Conservation (phyloP, 2,113 vertebrate genomes). For the Pyrgilauda ruficollis region DNA sequence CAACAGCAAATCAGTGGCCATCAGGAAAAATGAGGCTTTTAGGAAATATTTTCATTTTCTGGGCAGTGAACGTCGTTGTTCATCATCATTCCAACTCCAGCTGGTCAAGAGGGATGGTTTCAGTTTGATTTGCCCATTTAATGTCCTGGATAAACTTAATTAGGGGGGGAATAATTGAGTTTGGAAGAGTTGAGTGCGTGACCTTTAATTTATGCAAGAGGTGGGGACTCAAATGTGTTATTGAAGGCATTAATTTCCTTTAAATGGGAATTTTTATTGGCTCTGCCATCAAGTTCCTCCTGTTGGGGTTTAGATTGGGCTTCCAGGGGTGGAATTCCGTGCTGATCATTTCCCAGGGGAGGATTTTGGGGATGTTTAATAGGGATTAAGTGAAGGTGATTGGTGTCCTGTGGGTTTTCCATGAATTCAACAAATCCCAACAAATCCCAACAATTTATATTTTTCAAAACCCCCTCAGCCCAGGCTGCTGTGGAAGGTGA, state of each 20-base stretch:
- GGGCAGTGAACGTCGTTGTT: background rate
- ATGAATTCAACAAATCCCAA: too few relatives aligned
- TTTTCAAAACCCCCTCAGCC: rapidly evolving
- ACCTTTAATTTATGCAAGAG: background rate
- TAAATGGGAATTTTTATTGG: background rate
- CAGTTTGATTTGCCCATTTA: background rate
- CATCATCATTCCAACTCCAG: background rate
- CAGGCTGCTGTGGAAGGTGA: background rate
- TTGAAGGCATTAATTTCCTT: background rate
- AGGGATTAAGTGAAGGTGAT: background rate
- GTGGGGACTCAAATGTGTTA: background rate
- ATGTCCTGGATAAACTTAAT: background rate
- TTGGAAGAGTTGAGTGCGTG: background rate
- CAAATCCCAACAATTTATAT: background rate
- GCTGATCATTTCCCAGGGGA: background rate
- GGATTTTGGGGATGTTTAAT: background rate
- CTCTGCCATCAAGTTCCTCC: background rate
- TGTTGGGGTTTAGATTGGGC: background rate
- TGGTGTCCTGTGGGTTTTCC: background rate
- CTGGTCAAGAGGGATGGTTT: background rate
- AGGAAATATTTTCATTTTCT: background rate
- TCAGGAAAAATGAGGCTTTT: background rate
- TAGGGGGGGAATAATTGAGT: background rate
- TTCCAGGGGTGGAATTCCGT: background rate
- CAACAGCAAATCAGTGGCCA: background rate